Percentiles rank a stretch among this genome's conserved stretches.
These are phyloP conservation scores for Clarias gariepinus DNA, from an alignment of 2,113 vertebrate genomes.

Conservation along the genomic window DNA sequence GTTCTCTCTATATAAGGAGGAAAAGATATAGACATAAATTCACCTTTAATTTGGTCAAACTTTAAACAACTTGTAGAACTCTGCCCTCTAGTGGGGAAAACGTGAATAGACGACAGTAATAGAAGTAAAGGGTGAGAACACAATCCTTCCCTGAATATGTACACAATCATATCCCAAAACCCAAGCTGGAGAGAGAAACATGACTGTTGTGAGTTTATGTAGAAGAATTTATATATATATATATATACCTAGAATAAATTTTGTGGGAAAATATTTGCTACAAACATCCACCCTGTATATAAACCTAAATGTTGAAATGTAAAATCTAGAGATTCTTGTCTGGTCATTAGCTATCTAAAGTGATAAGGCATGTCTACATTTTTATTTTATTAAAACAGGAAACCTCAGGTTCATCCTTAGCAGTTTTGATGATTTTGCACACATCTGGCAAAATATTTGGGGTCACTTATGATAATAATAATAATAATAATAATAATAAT, in stretches of 20 bases:
- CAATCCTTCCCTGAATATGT: too few relatives aligned
- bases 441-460: background rate
- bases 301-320: background rate
- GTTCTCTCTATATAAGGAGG: background rate
- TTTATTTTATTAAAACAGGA: background rate
- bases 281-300: background rate
- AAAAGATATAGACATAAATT: background rate
- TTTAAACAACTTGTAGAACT: background rate
- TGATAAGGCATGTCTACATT: background rate
- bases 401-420: background rate
- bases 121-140: too few relatives aligned
- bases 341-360: background rate
- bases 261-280: too few relatives aligned
- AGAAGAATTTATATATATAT: too few relatives aligned
- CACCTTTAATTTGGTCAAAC: background rate
- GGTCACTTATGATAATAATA: background rate
- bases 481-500: background rate
- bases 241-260: too few relatives aligned
- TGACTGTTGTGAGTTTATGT: too few relatives aligned
- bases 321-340: background rate
- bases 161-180: too few relatives aligned
- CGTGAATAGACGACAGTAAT: background rate
- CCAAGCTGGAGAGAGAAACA: too few relatives aligned
- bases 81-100: background rate
- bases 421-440: background rate